phyloP scores from a whole-genome alignment of 2,888 invertebrate genomes.

The Eretmocerus hayati region DNA sequence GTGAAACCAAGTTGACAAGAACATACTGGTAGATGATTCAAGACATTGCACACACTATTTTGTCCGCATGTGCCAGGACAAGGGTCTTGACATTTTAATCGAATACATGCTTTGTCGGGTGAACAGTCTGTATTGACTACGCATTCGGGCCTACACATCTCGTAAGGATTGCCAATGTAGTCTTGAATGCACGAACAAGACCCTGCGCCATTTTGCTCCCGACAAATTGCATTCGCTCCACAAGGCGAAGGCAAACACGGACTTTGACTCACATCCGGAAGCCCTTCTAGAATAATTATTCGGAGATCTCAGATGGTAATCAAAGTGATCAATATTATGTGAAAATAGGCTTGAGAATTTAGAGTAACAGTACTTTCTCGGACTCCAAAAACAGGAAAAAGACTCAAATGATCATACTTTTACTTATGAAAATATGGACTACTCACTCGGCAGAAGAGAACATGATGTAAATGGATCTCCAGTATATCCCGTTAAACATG shows the following conservation, averaged over 20 bases:
- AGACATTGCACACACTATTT: conserved; percentile 68
- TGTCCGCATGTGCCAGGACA: conserved; percentile 73
- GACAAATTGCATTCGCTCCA: conserved; percentile 69
- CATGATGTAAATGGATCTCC: conserved; percentile 67
- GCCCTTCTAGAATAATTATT: too few relatives aligned
- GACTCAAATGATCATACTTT: too few relatives aligned
- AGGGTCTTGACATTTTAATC: conserved; percentile 75
- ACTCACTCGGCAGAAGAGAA: conserved; percentile 3
- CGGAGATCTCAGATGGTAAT: too few relatives aligned
- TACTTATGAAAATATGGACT: too few relatives aligned
- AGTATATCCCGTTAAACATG: conserved; percentile 61
- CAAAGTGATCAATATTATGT: too few relatives aligned
- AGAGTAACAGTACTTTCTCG: too few relatives aligned
- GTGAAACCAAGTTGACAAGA: conserved; percentile 51
- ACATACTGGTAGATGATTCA: conserved; percentile 63
- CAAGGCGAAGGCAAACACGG: conserved; percentile 58
- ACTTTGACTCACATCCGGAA: neutral
- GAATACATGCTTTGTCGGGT: conserved; percentile 65
- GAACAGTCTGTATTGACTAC: conserved; percentile 72
- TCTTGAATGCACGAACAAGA: conserved; percentile 43
- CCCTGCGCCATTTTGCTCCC: conserved; percentile 34
- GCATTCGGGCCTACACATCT: conserved; percentile 75
- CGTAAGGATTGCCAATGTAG: conserved; percentile 47
- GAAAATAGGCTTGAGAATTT: too few relatives aligned
- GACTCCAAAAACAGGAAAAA: too few relatives aligned